A percentile compares a stretch with the other conserved stretches of the same genome.
phyloP scores from a whole-genome alignment of 2,113 vertebrate genomes.

The Campylomormyrus tamandua region DNA sequence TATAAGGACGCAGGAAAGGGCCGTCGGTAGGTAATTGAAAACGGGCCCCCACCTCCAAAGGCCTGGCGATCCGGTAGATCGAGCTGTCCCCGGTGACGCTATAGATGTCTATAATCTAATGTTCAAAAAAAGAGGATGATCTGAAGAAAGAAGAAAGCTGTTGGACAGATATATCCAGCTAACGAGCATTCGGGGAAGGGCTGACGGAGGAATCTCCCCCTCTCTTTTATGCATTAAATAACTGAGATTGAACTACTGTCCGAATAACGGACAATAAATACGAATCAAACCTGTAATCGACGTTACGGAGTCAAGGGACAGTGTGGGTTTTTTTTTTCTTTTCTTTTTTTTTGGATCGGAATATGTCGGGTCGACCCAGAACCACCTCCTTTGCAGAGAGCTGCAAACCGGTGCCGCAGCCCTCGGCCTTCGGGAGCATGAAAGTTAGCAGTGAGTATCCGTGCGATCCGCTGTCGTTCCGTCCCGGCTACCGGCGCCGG shows the following conservation, averaged over 20 bases:
- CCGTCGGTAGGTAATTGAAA: constrained; percentile 24
- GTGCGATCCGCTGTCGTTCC: not conserved
- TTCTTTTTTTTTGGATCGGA: constrained; percentile 12
- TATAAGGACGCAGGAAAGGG: constrained; percentile 23
- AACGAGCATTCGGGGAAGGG: not conserved
- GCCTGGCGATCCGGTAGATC: not conserved
- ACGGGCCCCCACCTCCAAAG: not conserved
- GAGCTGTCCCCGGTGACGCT: not conserved
- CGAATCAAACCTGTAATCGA: constrained; percentile 30
- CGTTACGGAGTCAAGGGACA: not conserved
- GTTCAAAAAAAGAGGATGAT: not conserved
- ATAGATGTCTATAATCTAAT: not conserved
- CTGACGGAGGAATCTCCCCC: not conserved
- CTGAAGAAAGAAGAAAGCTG: not conserved
- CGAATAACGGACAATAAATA: not conserved
- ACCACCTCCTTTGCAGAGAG: constrained; percentile 84
- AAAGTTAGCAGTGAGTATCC: constrained; percentile 81
- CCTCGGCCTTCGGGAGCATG: constrained; percentile 80
- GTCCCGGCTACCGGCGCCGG: not conserved
- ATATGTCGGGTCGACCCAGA: constrained; percentile 80
- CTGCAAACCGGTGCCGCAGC: constrained; percentile 81
- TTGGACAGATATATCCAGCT: not conserved
- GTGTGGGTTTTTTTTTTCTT: not conserved
- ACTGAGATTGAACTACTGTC: not conserved
- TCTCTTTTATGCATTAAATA: not conserved